A percentile compares a stretch with the other conserved stretches of the same genome.
phyloP scores from a whole-genome alignment of 2,888 invertebrate species.

The Mesochorus sp. region DNA sequence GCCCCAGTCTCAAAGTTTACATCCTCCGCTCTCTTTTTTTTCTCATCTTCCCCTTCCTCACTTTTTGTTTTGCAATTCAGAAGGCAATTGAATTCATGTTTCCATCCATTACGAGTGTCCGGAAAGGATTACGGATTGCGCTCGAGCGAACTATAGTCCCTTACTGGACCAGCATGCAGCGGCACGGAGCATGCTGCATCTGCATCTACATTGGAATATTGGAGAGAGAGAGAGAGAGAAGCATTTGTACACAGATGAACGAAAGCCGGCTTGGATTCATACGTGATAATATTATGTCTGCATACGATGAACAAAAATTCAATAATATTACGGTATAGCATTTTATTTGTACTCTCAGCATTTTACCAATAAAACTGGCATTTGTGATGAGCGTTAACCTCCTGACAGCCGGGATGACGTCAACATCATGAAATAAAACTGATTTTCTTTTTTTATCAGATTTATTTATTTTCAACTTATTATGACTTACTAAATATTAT shows the following conservation, averaged over 20 bases:
- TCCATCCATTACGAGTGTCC: conserved; percentile 79
- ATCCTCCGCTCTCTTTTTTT: conserved; percentile 55
- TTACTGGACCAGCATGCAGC: conserved; percentile 9
- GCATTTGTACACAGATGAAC: conserved; percentile 24
- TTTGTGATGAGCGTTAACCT: too few species aligned
- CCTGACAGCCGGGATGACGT: too few species aligned
- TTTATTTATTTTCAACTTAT: too few species aligned
- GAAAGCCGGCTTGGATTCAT: conserved; percentile 34
- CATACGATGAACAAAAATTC: neutral
- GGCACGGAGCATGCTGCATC: conserved; percentile 77
- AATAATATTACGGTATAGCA: neutral
- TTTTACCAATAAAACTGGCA: too few species aligned
- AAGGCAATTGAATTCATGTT: conserved; percentile 80
- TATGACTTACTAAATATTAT: too few species aligned
- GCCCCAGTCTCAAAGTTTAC: conserved; percentile 7
- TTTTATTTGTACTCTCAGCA: too few species aligned
- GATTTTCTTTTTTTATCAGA: too few species aligned
- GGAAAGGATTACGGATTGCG: conserved; percentile 78
- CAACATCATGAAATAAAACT: too few species aligned
- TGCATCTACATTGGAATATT: conserved; percentile 68
- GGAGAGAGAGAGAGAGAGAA: neutral
- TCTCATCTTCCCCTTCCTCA: too few species aligned
- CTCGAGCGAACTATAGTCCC: conserved; percentile 49
- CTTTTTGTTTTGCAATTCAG: conserved; percentile 78
- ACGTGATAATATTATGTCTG: neutral